Percentiles rank a stretch among this genome's conserved stretches.
Conservation (phyloP, 2,797 vertebrate species). For the Acipenser transmontanus region DNA sequence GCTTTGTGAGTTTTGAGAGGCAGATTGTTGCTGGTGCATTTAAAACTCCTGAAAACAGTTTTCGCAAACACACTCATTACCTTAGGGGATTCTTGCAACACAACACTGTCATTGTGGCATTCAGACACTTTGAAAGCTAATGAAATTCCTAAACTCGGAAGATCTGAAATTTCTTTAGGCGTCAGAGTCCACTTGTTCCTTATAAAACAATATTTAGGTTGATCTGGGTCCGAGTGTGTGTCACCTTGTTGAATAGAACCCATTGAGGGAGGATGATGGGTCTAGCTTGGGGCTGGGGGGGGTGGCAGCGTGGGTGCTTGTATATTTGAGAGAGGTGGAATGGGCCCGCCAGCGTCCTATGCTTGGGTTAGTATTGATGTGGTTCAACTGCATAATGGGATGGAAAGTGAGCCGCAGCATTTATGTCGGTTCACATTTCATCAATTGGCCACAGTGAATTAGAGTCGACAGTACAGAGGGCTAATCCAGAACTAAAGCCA, state of each 20-base stretch:
- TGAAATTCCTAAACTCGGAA: constrained; percentile 48
- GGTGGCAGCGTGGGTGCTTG: constrained; percentile 61
- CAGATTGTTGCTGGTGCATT: constrained; percentile 30
- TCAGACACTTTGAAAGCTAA: constrained; percentile 25
- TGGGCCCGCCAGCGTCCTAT: constrained; percentile 67
- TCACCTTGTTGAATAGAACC: constrained; percentile 65
- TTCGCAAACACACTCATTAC: constrained; percentile 26
- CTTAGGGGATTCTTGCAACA: constrained; percentile 30
- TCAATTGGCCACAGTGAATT: constrained; percentile 62
- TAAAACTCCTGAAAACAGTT: constrained; percentile 26
- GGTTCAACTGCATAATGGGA: constrained; percentile 77
- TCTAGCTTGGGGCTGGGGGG: constrained; percentile 60
- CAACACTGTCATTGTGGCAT: constrained; percentile 38
- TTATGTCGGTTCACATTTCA: constrained; percentile 85
- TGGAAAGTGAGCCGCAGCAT: constrained; percentile 73
- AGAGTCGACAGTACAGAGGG: constrained; percentile 69
- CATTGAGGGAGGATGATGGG: constrained; percentile 73
- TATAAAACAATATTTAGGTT: constrained; percentile 86
- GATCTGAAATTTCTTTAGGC: constrained; percentile 66
- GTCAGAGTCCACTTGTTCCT: constrained; percentile 75
- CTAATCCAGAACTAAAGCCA: constrained; percentile 83
- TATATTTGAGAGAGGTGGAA: constrained; percentile 62
- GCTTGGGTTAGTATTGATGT: constrained; percentile 69
- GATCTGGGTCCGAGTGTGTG: constrained; percentile 61
- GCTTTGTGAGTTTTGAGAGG: constrained; percentile 31